A percentile compares a stretch with the other conserved stretches of the same genome.
These are phyloP conservation scores for Campopleginae sp. DNA, from an alignment of 2,888 invertebrate genomes.

Conservation along the genomic window DNA sequence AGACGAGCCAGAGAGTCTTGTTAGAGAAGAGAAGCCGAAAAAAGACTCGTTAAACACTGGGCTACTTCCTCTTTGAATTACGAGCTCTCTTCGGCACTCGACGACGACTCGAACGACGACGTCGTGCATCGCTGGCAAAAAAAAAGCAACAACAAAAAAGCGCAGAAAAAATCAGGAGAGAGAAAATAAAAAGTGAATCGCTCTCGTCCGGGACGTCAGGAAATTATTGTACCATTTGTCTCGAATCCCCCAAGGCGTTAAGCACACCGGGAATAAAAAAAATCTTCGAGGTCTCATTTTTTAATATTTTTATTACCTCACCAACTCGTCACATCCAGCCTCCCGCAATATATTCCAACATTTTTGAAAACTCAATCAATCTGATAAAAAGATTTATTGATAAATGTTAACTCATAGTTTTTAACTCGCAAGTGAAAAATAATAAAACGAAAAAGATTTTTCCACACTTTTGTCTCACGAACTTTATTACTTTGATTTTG, in stretches of 20 bases:
- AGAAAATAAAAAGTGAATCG: conserved; percentile 58
- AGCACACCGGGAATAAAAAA: conserved; percentile 58
- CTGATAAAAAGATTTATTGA: not conserved
- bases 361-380: not conserved
- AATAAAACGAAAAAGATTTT: not conserved
- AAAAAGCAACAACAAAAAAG: conserved; percentile 1
- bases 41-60: conserved; percentile 70
- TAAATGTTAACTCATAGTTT: no score
- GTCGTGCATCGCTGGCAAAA: conserved; percentile 3
- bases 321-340: not conserved
- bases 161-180: not conserved
- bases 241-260: conserved; percentile 67
- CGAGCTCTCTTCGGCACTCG: conserved; percentile 64
- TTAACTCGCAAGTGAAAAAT: not conserved
- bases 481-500: not conserved
- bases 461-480: not conserved
- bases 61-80: conserved; percentile 65
- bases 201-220: conserved; percentile 68
- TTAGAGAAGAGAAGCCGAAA: conserved; percentile 68
- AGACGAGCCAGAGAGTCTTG: conserved; percentile 46
- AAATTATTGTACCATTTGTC: conserved; percentile 73
- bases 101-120: conserved; percentile 43
- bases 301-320: conserved; percentile 16
- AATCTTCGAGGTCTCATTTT: conserved; percentile 38
- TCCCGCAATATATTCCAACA: conserved; percentile 7